Evolutionary conservation across 2,113 vertebrate genomes (phyloP).

Genomic region (Grus americana): DNA sequence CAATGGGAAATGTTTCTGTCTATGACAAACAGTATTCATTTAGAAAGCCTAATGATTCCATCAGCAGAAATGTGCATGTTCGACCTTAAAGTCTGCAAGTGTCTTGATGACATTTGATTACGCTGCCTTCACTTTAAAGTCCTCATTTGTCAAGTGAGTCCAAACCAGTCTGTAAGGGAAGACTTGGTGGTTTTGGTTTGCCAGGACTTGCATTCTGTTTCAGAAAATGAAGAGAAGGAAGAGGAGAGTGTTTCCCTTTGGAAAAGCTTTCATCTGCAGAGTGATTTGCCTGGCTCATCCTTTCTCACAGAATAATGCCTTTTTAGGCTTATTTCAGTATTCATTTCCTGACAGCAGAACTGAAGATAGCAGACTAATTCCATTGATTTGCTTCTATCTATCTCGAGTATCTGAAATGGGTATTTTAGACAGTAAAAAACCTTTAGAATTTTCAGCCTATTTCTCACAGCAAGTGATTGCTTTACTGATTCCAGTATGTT

Average conservation of each 20-base stretch:
- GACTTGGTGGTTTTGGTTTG: neutral
- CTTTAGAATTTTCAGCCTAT: neutral
- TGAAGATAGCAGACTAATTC: neutral
- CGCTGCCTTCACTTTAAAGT: neutral
- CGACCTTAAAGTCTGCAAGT: neutral
- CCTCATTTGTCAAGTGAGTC: neutral
- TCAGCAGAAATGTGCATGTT: neutral
- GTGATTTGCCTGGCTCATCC: neutral
- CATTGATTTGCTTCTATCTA: neutral
- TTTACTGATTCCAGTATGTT: neutral
- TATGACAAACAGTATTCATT: fast-evolving
- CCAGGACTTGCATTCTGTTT: neutral
- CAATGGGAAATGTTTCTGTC: neutral
- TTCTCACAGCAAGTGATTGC: neutral
- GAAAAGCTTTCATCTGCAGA: neutral
- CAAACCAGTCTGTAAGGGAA: neutral
- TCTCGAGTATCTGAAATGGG: neutral
- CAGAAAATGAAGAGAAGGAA: neutral
- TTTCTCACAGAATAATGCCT: neutral
- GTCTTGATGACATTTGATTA: neutral
- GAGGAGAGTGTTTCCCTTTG: neutral
- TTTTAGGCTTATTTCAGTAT: slow-evolving; percentile 3
- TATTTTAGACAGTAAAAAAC: neutral
- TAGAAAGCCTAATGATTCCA: neutral
- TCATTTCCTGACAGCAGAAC: neutral